Evolutionary conservation across 2,888 invertebrate genomes (phyloP), one percentile per base, ranked within the genome.

Genomic region (Torymus tubicola): DNA sequence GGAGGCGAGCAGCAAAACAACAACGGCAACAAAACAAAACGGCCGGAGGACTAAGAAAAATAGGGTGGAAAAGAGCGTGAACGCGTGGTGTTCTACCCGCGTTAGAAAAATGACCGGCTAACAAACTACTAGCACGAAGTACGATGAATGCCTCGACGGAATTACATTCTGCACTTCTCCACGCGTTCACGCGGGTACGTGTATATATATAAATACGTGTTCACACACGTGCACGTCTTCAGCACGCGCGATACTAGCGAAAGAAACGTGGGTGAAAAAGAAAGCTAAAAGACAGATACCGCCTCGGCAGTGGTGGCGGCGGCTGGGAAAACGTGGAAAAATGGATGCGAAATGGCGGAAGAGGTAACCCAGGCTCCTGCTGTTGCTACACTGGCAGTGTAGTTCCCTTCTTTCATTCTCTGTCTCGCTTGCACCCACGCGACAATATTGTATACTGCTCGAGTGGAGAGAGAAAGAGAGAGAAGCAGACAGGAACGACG

Each of bases 31-130:
- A n/a, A 31, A 68, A 58, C 16, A 50, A 18, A 65, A n/a, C 4
- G 31, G n/a, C 24, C 21, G 0, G 53, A 21, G 12, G 65, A 65
- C 78, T 18, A 72, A 75, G 75, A 76, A 60, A 71, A 68, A 70
- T 70, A 67, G 60, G 42, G 53, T 57, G 70, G 65, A 57, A 68
- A 65, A 71, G 67, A 78, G 67, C 21, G 53, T 11, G 61, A 65
- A 57, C 21, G 42, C 21, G 60, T 42, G 14, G 64, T 77, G 50
- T 72, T 78, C 74, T 42, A 70, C 75, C 73, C 71, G 82, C 71
- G 82, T 78, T 82, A 82, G 84, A 86, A 85, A 84, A 86, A 85
- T 85, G 84, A 84, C 82, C 83, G 82, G 82, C 85, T 85, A 84
- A 84, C 85, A 85, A 85, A 85, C 84, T 84, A 84, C 85, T 82